phyloP scores from a whole-genome alignment of 2,888 invertebrate species.

The Hyposoter didymator region DNA sequence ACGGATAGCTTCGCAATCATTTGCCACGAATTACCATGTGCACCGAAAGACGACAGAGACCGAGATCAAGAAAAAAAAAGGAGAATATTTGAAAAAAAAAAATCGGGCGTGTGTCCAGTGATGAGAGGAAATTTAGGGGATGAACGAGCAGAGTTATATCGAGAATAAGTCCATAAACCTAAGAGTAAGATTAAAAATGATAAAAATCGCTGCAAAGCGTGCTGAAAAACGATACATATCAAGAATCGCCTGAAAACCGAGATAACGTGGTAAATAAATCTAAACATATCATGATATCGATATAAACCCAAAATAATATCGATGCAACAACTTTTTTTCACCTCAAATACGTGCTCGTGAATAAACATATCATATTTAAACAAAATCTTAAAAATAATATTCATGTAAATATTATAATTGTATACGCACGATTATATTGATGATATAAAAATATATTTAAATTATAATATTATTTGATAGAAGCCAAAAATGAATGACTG shows the following conservation, averaged over 20 bases:
- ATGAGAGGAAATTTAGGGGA: conserved; percentile 33
- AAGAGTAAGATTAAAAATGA: conserved; percentile 31
- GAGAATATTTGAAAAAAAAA: neutral
- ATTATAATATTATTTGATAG: conserved; percentile 36
- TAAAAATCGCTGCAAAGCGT: conserved; percentile 46
- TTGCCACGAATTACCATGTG: conserved; percentile 55
- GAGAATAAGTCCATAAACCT: conserved; percentile 39
- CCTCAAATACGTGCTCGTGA: conserved; percentile 43
- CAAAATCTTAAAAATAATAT: conserved; percentile 57
- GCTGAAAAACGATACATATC: conserved; percentile 78
- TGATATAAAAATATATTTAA: conserved; percentile 32
- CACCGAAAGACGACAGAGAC: conserved; percentile 9
- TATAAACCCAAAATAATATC: conserved; percentile 65
- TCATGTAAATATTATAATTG: conserved; percentile 58
- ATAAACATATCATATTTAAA: conserved; percentile 60
- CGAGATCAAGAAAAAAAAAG: neutral
- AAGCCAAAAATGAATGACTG: conserved; percentile 60
- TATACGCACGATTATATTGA: conserved; percentile 49
- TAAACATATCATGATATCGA: conserved; percentile 64
- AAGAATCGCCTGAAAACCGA: conserved; percentile 77
- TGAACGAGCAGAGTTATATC: conserved; percentile 39
- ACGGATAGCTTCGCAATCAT: conserved; percentile 63
- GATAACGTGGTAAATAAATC: conserved; percentile 57
- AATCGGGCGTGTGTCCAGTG: conserved; percentile 32
- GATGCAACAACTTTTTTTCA: conserved; percentile 50